Evolutionary conservation across 1,140 invertebrate genomes (phyloP), one percentile per base, ranked within the genome.

Genomic region (Drosophila obscura): DNA sequence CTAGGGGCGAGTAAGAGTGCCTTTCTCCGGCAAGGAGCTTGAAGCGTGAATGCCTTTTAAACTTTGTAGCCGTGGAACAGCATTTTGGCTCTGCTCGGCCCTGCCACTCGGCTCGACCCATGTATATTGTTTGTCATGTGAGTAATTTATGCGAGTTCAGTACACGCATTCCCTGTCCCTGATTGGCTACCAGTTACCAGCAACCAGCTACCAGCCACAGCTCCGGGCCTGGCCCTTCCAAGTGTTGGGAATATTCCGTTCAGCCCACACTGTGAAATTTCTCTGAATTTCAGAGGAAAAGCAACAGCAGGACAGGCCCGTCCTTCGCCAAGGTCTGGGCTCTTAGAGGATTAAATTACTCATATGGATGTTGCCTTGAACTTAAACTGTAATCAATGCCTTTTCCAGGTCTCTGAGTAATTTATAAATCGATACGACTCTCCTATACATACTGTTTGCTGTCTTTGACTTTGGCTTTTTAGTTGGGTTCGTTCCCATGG

Each of bases 131-230:
- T 50, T 84, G 73, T 81, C 68, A 81, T 85, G 53, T 72, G 74
- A 64, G 68, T 87, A 85, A 85, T 87, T 85, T 77, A 66, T 69
- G 81, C 63, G 56, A 56, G 44, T 46, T 49, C 16, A 57, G 62
- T 48, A 46, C 39, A 67, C 58, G 55, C 67, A 77, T 51, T 64
- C 45, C 75, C 46, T 51, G 62, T 44, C 45, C 63, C 78, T 77
- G 65, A 82, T 78, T 78, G 78, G 41, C 45, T 28, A 16, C 41
- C 62, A 48, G 35, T 49, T 24, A 5, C 1, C n/a, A 24, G 53
- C 11, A 1, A 56, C n/a, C 22, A 24, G 53, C 11, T 3, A 56
- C n/a, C 22, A n/a, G 31, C 31, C 9, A 31, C 31, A 8, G 31
- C 8, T 31, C 31, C 8, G 8, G 31, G 8, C 31, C 28, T 31